Percentiles rank a stretch among this genome's conserved stretches.
Evolutionary conservation across 2,888 invertebrate genomes (phyloP).

Genomic region (Caenorhabditis virilis): DNA sequence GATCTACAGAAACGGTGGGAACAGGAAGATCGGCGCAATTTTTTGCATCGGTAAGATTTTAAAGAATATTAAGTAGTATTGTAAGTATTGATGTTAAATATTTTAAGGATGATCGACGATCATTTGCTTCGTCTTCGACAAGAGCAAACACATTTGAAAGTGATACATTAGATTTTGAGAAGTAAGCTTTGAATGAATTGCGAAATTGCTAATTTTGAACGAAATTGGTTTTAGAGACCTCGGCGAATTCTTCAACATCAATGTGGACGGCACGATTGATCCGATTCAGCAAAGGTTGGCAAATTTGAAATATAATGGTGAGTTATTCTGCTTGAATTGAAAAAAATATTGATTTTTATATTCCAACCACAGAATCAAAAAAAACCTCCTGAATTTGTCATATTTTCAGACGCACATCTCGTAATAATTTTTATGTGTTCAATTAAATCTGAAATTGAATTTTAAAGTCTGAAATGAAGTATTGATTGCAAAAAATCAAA

Average conservation of each 20-base stretch:
- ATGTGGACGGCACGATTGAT: constrained; percentile 36
- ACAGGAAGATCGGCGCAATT: constrained; percentile 19
- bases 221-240: constrained; percentile 54
- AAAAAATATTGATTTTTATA: neutral
- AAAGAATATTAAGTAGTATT: too few relatives aligned
- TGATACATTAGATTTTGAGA: constrained; percentile 47
- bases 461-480: too few relatives aligned
- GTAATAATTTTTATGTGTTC: too few relatives aligned
- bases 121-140: constrained; percentile 31
- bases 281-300: constrained; percentile 52
- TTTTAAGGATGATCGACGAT: constrained; percentile 34
- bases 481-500: too few relatives aligned
- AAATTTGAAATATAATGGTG: constrained; percentile 47
- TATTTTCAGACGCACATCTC: too few relatives aligned
- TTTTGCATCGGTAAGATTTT: constrained; percentile 16
- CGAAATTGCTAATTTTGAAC: too few relatives aligned
- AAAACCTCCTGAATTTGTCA: too few relatives aligned
- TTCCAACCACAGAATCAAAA: too few relatives aligned
- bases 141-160: constrained; percentile 41
- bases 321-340: neutral
- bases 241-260: constrained; percentile 57
- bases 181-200: constrained; percentile 17
- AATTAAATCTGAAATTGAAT: too few relatives aligned
- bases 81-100: too few relatives aligned
- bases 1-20: constrained; percentile 14